phyloP scores from a whole-genome alignment of 64 coral and sea anemone species.

The Pocillopora verrucosa region DNA sequence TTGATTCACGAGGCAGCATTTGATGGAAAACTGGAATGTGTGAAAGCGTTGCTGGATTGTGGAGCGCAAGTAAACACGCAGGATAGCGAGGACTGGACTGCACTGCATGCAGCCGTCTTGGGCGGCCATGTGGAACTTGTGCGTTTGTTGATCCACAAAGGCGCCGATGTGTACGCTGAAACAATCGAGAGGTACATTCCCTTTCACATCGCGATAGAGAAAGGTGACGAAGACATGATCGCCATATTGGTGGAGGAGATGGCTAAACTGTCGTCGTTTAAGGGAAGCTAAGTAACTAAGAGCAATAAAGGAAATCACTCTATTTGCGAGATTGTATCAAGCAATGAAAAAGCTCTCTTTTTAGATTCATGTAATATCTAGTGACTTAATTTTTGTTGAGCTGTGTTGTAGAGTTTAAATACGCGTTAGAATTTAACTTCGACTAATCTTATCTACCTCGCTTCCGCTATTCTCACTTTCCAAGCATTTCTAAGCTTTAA shows the following conservation, averaged over 20 bases:
- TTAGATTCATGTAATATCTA: not conserved
- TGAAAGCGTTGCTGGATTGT: constrained; percentile 24
- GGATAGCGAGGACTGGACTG: constrained; percentile 28
- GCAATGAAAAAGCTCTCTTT: too few relatives aligned
- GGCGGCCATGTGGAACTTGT: constrained; percentile 38
- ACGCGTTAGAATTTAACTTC: not conserved
- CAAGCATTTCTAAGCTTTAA: too few relatives aligned
- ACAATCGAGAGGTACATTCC: constrained; percentile 45
- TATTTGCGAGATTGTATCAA: too few relatives aligned
- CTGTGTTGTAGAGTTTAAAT: not conserved
- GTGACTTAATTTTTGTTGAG: not conserved
- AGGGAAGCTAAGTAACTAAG: not conserved
- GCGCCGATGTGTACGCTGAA: constrained; percentile 23
- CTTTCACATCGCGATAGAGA: constrained; percentile 27
- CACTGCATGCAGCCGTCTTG: constrained; percentile 25
- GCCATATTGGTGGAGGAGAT: constrained; percentile 20
- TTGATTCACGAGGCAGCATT: constrained; percentile 28
- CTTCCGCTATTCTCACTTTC: too few relatives aligned
- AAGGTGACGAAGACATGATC: constrained; percentile 26
- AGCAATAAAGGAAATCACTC: not conserved
- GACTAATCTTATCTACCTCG: not conserved
- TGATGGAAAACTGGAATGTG: constrained; percentile 8
- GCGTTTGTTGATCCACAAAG: constrained; percentile 20
- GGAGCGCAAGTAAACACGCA: constrained; percentile 17
- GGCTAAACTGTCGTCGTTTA: not conserved